Conservation (phyloP, 2,797 vertebrate genomes). For the Hirundo rustica region DNA sequence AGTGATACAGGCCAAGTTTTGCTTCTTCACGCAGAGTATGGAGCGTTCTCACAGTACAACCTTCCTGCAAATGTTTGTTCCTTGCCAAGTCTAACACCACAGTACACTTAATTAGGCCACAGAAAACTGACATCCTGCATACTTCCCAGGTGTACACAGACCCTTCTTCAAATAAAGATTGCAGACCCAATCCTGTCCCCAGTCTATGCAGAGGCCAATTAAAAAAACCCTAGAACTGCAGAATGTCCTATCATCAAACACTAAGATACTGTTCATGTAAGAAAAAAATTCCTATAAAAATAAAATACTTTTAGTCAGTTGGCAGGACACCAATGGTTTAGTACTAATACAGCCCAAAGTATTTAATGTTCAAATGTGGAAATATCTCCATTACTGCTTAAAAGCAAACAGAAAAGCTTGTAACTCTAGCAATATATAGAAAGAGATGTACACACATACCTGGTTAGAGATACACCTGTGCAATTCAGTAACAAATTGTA, state of each 20-base stretch:
- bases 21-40: neutral
- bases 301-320: neutral
- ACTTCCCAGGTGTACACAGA: constrained; percentile 9
- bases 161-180: neutral
- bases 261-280: neutral
- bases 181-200: neutral
- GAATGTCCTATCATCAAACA: neutral
- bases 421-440: neutral
- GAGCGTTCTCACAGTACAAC: constrained; percentile 5
- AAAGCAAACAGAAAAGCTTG: neutral
- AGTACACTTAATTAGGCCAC: constrained; percentile 15
- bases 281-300: neutral
- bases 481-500: constrained; percentile 35
- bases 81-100: constrained; percentile 18
- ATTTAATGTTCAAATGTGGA: neutral
- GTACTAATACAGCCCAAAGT: neutral
- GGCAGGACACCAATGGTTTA: neutral
- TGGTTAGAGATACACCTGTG: constrained; percentile 45
- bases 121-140: neutral
- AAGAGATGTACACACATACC: constrained; percentile 12
- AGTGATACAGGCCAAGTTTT: neutral
- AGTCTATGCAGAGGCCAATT: neutral
- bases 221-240: neutral
- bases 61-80: neutral
- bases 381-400: neutral